Percentiles rank a stretch among this genome's conserved stretches.
Evolutionary conservation across 2,888 invertebrate genomes (phyloP).

Genomic region (Eristalis intricaria): DNA sequence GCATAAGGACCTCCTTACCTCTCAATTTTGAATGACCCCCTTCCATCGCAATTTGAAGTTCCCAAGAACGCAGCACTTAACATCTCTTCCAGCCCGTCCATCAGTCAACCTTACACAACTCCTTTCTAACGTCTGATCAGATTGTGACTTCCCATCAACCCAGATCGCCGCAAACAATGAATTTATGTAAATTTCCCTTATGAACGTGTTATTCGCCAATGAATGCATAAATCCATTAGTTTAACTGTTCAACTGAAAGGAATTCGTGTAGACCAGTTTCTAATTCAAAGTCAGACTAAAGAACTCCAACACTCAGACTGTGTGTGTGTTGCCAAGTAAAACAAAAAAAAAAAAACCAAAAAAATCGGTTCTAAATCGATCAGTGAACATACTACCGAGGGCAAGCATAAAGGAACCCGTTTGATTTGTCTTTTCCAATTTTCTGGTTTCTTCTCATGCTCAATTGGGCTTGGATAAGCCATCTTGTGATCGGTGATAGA

Average conservation of each 20-base stretch:
- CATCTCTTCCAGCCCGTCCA: too few relatives aligned
- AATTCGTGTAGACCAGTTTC: background rate
- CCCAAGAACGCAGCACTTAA: too few relatives aligned
- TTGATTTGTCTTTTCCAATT: background rate
- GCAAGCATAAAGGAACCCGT: background rate
- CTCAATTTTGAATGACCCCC: too few relatives aligned
- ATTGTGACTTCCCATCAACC: background rate
- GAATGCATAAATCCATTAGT: background rate
- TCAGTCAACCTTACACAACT: too few relatives aligned
- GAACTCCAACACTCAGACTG: background rate
- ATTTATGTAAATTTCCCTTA: background rate
- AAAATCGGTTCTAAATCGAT: background rate
- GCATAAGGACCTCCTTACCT: too few relatives aligned
- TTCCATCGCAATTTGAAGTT: too few relatives aligned
- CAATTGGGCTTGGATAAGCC: background rate
- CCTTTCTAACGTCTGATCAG: too few relatives aligned
- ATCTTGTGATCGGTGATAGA: background rate
- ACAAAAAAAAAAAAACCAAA: background rate
- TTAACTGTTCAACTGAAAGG: background rate
- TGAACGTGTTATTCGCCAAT: background rate
- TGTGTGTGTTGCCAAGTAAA: background rate
- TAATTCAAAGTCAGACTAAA: background rate
- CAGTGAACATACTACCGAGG: background rate
- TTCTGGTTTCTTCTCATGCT: too few relatives aligned
- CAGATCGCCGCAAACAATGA: background rate